Evolutionary conservation across 2,888 invertebrate species (phyloP).

Genomic region (Odontocolon sp.): DNA sequence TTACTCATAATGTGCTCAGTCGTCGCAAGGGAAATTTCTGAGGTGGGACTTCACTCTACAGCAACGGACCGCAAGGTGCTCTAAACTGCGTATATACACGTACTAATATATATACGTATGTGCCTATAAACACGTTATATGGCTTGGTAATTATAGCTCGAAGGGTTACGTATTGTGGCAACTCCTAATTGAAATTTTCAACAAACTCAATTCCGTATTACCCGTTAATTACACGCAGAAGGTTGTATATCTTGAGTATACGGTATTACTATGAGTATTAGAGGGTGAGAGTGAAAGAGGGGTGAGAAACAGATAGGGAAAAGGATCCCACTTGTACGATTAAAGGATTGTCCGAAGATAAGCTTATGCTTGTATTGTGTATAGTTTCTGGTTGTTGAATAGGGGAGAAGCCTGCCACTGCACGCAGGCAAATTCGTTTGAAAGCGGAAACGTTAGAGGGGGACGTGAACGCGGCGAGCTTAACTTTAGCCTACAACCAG

Average conservation of each 20-base stretch:
- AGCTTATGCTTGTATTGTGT: conserved; percentile 14
- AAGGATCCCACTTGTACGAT: conserved; percentile 14
- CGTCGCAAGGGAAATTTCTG: too few relatives aligned
- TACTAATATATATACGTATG: neutral
- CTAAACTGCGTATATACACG: too few relatives aligned
- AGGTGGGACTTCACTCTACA: too few relatives aligned
- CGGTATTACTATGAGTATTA: conserved; percentile 3
- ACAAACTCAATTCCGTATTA: conserved; percentile 42
- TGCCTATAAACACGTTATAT: neutral
- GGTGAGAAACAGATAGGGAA: too few relatives aligned
- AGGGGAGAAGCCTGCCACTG: neutral
- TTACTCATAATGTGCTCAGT: too few relatives aligned
- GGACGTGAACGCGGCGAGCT: neutral
- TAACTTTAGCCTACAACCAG: conserved; percentile 17
- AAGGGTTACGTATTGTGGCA: conserved; percentile 12
- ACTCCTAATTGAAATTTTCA: conserved; percentile 49
- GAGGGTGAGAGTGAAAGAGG: conserved; percentile 18
- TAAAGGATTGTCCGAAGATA: conserved; percentile 46
- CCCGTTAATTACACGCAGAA: conserved; percentile 43
- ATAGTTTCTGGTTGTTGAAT: neutral
- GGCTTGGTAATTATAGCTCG: conserved; percentile 26
- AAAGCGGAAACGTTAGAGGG: conserved; percentile 36
- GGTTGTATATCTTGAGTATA: neutral
- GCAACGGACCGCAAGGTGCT: too few relatives aligned
- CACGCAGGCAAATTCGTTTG: conserved; percentile 40